Evolutionary conservation across 1,140 invertebrate species (phyloP).

Genomic region (Pogonomyrmex californicus): DNA sequence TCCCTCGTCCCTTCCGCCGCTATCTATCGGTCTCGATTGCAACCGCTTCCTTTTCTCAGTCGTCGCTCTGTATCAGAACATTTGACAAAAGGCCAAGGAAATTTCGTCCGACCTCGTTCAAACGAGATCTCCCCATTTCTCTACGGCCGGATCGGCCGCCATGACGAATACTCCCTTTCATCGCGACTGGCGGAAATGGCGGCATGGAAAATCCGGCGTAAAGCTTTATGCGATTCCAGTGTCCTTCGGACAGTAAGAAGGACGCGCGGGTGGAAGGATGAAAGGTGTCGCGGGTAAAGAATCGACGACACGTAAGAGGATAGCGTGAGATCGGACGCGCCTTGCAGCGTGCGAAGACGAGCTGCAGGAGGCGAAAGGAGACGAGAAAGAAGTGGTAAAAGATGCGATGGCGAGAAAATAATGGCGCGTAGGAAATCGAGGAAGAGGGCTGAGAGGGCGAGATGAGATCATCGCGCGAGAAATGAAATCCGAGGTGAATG

Average conservation of each 20-base stretch:
- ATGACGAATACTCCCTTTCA: conserved; percentile 64
- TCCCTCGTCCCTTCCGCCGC: not conserved
- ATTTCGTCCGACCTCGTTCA: conserved; percentile 44
- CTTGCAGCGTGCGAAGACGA: conserved; percentile 15
- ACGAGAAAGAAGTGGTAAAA: not conserved
- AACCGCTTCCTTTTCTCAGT: not conserved
- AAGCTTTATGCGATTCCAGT: conserved; percentile 67
- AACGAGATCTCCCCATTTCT: conserved; percentile 55
- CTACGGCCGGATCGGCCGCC: conserved; percentile 25
- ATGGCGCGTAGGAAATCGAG: conserved; percentile 46
- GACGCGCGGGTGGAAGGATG: not conserved
- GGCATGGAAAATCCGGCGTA: conserved; percentile 64
- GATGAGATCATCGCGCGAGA: conserved; percentile 41
- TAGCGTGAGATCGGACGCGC: conserved; percentile 47
- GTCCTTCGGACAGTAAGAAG: conserved; percentile 61
- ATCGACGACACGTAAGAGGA: conserved; percentile 64
- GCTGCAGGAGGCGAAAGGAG: not conserved
- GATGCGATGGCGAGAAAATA: conserved; percentile 24
- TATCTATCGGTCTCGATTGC: conserved; percentile 15
- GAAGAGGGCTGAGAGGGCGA: conserved; percentile 11
- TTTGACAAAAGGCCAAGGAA: conserved; percentile 52
- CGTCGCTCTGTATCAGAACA: not conserved
- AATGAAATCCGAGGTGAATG: conserved; percentile 31
- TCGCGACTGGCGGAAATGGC: conserved; percentile 39
- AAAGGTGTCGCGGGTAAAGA: conserved; percentile 55